phyloP scores from a whole-genome alignment of 1,140 invertebrate species.

The Centruroides vittatus region DNA sequence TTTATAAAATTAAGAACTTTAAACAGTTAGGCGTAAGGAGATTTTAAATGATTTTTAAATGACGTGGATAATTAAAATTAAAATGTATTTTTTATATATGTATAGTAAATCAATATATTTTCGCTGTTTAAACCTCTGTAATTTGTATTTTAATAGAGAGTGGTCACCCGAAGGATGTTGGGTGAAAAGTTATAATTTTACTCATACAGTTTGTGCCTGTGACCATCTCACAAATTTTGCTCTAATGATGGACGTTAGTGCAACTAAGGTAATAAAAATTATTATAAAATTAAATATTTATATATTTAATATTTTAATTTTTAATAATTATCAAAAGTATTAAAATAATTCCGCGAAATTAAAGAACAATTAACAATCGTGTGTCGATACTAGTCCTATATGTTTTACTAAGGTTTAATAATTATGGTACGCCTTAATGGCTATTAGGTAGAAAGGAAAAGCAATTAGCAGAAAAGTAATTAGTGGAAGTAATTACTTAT shows the following conservation, averaged over 20 bases:
- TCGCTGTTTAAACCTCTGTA: no score
- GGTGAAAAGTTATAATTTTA: constrained; percentile 60
- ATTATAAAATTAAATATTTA: background rate
- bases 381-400: background rate
- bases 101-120: background rate
- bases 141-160: background rate
- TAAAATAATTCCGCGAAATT: background rate
- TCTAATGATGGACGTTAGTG: constrained; percentile 54
- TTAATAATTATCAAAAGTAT: background rate
- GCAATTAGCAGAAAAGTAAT: no score
- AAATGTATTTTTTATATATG: background rate
- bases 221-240: constrained; percentile 97
- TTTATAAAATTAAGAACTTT: no score
- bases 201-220: constrained; percentile 83
- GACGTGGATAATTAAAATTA: no score
- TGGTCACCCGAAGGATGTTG: constrained; percentile 87
- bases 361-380: background rate
- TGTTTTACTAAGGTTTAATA: no score
- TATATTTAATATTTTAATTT: background rate
- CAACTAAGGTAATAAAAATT: constrained; percentile 17
- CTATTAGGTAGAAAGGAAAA: no score
- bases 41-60: no score
- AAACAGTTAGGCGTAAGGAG: no score
- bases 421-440: no score
- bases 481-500: no score